A percentile compares a stretch with the other conserved stretches of the same genome.
Conservation (phyloP, 1,140 invertebrate species). For the Orussus abietinus region DNA sequence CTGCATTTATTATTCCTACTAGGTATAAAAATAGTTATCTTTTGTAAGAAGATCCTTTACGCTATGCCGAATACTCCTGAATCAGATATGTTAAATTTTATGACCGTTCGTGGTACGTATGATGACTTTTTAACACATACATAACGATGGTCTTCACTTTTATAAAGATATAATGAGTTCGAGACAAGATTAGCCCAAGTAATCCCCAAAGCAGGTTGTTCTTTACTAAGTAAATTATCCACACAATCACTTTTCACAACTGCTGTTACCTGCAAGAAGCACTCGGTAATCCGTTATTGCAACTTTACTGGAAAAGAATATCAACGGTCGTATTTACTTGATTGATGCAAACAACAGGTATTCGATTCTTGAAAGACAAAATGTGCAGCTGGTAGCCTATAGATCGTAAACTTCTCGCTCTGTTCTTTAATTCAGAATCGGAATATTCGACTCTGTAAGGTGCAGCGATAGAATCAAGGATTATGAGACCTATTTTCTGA, state of each 20-base stretch:
- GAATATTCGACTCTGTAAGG: constrained; percentile 65
- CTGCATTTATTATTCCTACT: constrained; percentile 5
- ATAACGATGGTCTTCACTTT: constrained; percentile 33
- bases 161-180: constrained; percentile 58
- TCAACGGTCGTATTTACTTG: constrained; percentile 57
- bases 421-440: constrained; percentile 37
- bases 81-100: constrained; percentile 35
- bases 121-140: constrained; percentile 33
- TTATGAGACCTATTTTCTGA: constrained; percentile 60
- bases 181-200: constrained; percentile 69
- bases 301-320: constrained; percentile 11
- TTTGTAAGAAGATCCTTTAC: constrained; percentile 15
- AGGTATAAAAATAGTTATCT: not conserved
- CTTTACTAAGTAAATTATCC: constrained; percentile 17
- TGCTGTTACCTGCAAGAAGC: constrained; percentile 41
- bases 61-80: constrained; percentile 30
- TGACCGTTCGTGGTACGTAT: constrained; percentile 31
- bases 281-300: constrained; percentile 1
- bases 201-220: constrained; percentile 60
- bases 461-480: constrained; percentile 75
- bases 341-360: constrained; percentile 68
- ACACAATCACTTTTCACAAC: constrained; percentile 30
- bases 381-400: constrained; percentile 58
- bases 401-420: constrained; percentile 59
- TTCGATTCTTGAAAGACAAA: constrained; percentile 54